Base-by-base conservation (phyloP, 35 echinoderm and acorn worm genomes). In the Ophiothrix spiculata region DNA sequence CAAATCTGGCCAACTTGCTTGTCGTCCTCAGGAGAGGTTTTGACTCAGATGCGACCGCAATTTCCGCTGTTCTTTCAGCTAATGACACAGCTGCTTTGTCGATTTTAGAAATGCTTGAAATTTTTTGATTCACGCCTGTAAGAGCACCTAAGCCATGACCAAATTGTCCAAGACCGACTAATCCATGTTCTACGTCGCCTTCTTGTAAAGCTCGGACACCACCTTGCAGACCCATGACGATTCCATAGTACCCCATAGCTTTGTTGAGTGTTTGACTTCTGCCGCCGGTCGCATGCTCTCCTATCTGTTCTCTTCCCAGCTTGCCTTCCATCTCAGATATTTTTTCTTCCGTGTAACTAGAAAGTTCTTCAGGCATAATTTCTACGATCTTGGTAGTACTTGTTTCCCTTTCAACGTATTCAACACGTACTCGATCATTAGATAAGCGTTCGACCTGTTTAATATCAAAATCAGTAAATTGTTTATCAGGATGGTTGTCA, bases 141-240 rank as follows among this genome's bases (percentile, higher is more conserved):
- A 76, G 28, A 28, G 10, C 74, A 76, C 74, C 28, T 76, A 76
- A 8, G 6, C 74, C 74, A 76, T 76, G 74, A 35, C 10, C 74
- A 76, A 76, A 76, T 76, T 76, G 74, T 29, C 74, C 74, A 76
- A 76, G 74, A 35, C 74, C 74, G 8, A 76, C 28, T 76, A 76
- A 76, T 76, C 74, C 74, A 28, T 76, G 74, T 29, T 8, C 28
- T 76, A 76, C 34, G 34, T 76, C 74, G 8, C 74, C 74, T 76
- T 76, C 10, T 35, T 76, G 10, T 35, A 76, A 76, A 13, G 74
- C 74, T 76, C 74, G 25, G 28, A 76, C 74, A 12, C 74, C 74
- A 76, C n/a, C 74, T 76, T 76, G 74, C 29, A 76, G 28, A 76
- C 74, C 74, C 74, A 76, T 76, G 34, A 28, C 74, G 34, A 76